Evolutionary conservation across 2,888 invertebrate species (phyloP).

Genomic region (Chrysopilus asiliformis): DNA sequence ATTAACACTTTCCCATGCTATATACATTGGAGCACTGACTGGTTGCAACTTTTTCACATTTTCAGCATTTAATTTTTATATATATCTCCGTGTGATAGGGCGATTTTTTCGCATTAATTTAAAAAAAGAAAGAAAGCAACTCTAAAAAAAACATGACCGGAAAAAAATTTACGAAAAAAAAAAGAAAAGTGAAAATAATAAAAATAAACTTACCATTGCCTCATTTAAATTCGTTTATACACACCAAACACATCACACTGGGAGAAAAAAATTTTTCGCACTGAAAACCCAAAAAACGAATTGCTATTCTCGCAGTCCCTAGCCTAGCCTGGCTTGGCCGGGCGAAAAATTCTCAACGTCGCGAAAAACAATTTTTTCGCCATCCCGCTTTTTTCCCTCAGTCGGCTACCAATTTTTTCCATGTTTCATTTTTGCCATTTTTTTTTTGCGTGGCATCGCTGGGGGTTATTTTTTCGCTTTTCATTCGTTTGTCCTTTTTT

Average conservation of each 20-base stretch:
- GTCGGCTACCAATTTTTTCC: not conserved
- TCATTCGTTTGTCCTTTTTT: too few species aligned
- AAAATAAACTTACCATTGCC: conserved; percentile 15
- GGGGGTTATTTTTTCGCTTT: too few species aligned
- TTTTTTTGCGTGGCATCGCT: not conserved
- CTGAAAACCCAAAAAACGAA: conserved; percentile 16
- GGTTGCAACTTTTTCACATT: too few species aligned
- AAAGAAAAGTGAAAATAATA: conserved; percentile 8
- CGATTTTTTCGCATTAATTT: not conserved
- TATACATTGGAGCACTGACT: too few species aligned
- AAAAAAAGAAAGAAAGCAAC: not conserved
- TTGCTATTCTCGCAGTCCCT: conserved; percentile 14
- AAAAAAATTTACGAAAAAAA: conserved; percentile 5
- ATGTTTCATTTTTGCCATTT: not conserved
- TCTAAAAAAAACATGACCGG: not conserved
- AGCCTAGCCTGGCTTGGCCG: conserved; percentile 6
- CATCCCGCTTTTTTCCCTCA: not conserved
- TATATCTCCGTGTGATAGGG: not conserved
- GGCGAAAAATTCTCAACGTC: conserved; percentile 10
- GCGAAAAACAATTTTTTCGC: not conserved
- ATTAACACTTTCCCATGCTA: too few species aligned
- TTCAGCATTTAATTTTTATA: not conserved
- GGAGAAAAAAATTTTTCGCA: conserved; percentile 18
- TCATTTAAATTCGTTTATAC: conserved; percentile 16
- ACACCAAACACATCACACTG: conserved; percentile 19